A percentile compares a stretch with the other conserved stretches of the same genome.
These are phyloP conservation scores for Drosophila fungiperda DNA, from an alignment of 2,888 invertebrate species.

Conservation along the genomic window DNA sequence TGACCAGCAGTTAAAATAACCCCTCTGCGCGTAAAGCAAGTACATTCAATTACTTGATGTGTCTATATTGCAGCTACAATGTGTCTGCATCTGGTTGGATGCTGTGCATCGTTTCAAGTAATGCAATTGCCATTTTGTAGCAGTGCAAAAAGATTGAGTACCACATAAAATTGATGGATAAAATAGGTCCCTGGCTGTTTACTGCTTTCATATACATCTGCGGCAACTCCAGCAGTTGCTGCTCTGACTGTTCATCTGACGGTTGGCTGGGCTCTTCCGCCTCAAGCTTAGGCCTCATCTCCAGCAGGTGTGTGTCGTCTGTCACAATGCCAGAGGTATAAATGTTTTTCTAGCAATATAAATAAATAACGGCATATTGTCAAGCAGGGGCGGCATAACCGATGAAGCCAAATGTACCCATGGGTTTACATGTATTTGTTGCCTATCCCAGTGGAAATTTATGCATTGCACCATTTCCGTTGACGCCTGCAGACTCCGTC, in stretches of 20 bases:
- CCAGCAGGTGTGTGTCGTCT: conserved; percentile 43
- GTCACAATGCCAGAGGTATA: conserved; percentile 39
- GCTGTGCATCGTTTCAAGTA: conserved; percentile 21
- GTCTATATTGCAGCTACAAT: conserved; percentile 64
- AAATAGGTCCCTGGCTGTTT: conserved; percentile 47
- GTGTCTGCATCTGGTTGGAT: conserved; percentile 44
- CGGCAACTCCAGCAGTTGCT: not conserved
- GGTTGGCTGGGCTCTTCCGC: conserved; percentile 4
- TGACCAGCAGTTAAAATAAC: conserved; percentile 16
- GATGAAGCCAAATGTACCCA: not conserved
- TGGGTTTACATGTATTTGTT: conserved; percentile 17
- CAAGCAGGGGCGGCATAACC: conserved; percentile 1
- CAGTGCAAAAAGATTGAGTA: conserved; percentile 58
- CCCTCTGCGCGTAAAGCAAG: conserved; percentile 44
- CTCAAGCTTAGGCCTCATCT: not conserved
- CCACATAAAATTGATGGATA: conserved; percentile 68
- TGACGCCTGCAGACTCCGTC: conserved; percentile 24
- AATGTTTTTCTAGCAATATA: conserved; percentile 45
- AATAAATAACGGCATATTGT: conserved; percentile 40
- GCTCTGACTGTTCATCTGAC: conserved; percentile 30
- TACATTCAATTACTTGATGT: conserved; percentile 79
- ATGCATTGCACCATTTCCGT: conserved; percentile 49
- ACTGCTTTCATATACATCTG: not conserved
- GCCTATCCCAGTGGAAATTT: conserved; percentile 39
- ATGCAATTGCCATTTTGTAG: conserved; percentile 72